Evolutionary conservation across 2,113 vertebrate species (phyloP).

Genomic region (Halcyon malimbica): DNA sequence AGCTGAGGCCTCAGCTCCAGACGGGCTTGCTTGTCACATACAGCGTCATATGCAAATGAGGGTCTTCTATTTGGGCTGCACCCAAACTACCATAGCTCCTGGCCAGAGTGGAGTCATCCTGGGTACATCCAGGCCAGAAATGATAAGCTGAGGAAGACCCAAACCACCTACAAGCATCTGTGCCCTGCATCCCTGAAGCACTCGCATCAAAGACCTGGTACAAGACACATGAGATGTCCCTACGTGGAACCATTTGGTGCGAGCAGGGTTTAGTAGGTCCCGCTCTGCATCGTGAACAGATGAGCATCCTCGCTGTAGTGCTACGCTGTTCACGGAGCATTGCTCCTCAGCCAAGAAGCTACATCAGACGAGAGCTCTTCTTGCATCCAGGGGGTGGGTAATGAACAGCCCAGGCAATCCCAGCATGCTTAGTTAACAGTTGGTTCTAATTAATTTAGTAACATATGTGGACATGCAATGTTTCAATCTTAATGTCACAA

Average conservation of each 20-base stretch:
- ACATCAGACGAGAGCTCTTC: neutral
- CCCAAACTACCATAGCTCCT: neutral
- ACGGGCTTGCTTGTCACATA: neutral
- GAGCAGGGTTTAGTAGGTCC: neutral
- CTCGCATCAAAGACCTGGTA: neutral
- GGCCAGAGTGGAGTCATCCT: neutral
- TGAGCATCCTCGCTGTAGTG: neutral
- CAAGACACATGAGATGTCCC: neutral
- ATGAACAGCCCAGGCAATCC: neutral
- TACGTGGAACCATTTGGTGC: neutral
- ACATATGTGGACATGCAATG: conserved; percentile 50
- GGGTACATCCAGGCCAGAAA: neutral
- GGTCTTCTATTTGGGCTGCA: neutral
- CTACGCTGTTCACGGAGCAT: neutral
- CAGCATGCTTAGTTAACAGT: conserved; percentile 15
- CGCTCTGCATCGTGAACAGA: neutral
- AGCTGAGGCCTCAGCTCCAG: neutral
- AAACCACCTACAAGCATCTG: neutral
- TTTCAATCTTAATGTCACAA: conserved; percentile 54
- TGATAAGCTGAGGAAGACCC: neutral
- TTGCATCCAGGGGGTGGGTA: neutral
- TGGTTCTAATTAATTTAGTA: conserved; percentile 58
- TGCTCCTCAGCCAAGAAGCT: neutral
- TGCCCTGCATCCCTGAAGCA: neutral
- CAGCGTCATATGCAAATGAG: neutral